phyloP scores from a whole-genome alignment of 2,113 vertebrate genomes.

The Rhabdomys dilectus region DNA sequence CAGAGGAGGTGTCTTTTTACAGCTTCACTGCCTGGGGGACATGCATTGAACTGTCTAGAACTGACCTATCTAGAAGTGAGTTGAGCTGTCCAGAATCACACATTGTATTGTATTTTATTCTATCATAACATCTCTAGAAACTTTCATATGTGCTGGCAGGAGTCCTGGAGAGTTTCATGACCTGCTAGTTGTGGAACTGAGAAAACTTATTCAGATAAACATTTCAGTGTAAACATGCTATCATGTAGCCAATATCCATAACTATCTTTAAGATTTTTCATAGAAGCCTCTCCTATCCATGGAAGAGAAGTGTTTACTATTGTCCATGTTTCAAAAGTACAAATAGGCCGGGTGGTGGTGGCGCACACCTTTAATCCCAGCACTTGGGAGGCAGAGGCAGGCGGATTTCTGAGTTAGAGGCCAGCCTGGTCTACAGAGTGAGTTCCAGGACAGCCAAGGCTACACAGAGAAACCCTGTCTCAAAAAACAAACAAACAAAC shows the following conservation, averaged over 20 bases:
- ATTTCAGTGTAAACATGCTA: conserved; percentile 12
- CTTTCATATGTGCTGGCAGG: background rate
- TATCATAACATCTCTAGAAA: background rate
- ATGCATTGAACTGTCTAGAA: background rate
- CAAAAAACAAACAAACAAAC: too few relatives aligned
- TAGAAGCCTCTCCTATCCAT: background rate
- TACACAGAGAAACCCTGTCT: too few relatives aligned
- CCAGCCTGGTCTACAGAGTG: too few relatives aligned
- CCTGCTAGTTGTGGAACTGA: background rate
- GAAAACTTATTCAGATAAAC: background rate
- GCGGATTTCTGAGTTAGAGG: too few relatives aligned
- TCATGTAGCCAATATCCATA: background rate
- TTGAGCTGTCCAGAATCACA: background rate
- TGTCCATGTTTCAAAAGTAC: background rate
- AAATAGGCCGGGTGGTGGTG: background rate
- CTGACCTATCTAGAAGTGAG: background rate
- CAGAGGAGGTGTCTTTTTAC: background rate
- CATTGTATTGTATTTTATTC: background rate
- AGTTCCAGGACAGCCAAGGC: too few relatives aligned
- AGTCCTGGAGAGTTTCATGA: background rate
- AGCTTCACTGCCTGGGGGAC: background rate
- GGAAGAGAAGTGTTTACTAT: background rate
- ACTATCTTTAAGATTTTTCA: conserved; percentile 14
- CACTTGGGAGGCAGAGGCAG: too few relatives aligned
- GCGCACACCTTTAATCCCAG: too few relatives aligned